These are phyloP conservation scores for Rhea americana DNA, from an alignment of 2,113 vertebrate genomes.

Conservation along the genomic window DNA sequence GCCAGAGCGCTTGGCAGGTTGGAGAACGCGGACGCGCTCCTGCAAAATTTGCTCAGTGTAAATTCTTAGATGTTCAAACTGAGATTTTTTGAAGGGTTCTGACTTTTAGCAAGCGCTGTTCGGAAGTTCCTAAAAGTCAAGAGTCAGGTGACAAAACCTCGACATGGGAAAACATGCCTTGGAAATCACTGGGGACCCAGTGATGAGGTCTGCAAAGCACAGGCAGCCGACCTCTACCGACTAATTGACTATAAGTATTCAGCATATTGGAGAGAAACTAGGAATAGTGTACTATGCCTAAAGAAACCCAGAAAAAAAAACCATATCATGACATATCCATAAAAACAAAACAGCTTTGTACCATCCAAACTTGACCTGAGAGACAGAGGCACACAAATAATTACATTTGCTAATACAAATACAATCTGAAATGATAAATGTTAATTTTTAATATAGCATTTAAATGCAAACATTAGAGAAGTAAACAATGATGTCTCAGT, in stretches of 20 bases:
- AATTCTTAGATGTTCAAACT: not conserved
- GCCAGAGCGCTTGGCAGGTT: not conserved
- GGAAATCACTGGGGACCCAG: not conserved
- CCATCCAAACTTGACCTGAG: not conserved
- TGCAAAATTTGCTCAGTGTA: not conserved
- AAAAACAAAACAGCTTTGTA: not conserved
- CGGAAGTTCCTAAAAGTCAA: not conserved
- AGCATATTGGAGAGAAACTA: not conserved
- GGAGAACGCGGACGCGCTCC: not conserved
- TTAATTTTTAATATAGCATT: not conserved
- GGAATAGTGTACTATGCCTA: not conserved
- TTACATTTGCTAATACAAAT: not conserved
- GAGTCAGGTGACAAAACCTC: not conserved
- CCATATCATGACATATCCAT: not conserved
- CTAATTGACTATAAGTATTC: not conserved
- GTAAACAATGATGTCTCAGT: not conserved
- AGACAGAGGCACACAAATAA: not conserved
- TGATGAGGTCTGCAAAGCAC: not conserved
- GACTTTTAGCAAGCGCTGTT: not conserved
- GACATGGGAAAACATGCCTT: not conserved
- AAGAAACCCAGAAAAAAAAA: not conserved
- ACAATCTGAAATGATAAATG: not conserved
- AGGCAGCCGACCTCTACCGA: not conserved
- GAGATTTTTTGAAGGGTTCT: not conserved
- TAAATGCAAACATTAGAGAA: not conserved